Evolutionary conservation across 2,797 vertebrate genomes (phyloP).

Genomic region (Neoniphon sammara): DNA sequence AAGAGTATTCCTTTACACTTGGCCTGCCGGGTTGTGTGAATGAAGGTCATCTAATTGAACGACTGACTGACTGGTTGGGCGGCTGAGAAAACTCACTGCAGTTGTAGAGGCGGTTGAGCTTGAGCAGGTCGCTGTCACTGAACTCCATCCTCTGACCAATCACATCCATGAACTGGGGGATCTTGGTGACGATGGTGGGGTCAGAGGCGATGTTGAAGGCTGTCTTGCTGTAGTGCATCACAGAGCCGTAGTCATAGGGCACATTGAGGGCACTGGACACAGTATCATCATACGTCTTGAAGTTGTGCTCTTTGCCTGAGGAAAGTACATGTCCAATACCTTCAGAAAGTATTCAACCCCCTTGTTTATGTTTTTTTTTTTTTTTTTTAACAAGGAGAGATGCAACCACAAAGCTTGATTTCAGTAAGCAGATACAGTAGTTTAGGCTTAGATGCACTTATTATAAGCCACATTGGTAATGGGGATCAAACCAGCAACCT

Average conservation of each 20-base stretch:
- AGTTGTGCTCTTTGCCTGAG: slow-evolving; percentile 87
- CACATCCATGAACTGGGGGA: slow-evolving; percentile 85
- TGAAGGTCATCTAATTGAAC: too few species aligned
- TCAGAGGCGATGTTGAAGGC: slow-evolving; percentile 83
- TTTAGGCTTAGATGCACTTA: too few species aligned
- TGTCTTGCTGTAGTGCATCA: slow-evolving; percentile 92
- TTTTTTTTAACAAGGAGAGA: too few species aligned
- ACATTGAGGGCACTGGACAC: slow-evolving; percentile 83
- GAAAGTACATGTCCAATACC: background rate
- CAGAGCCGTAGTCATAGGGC: slow-evolving; percentile 91
- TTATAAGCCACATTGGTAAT: too few species aligned
- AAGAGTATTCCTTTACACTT: too few species aligned
- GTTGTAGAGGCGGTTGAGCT: slow-evolving; percentile 89
- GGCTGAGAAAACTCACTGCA: slow-evolving; percentile 84
- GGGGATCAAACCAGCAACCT: too few species aligned
- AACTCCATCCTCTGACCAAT: slow-evolving; percentile 93
- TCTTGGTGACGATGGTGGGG: slow-evolving; percentile 89
- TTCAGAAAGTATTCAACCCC: too few species aligned
- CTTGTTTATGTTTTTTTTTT: too few species aligned
- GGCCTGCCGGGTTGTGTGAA: too few species aligned
- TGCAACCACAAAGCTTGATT: too few species aligned
- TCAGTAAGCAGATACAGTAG: too few species aligned
- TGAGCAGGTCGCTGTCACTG: slow-evolving; percentile 86
- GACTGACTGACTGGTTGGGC: too few species aligned
- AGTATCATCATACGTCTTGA: slow-evolving; percentile 81